Evolutionary conservation across 2,888 invertebrate genomes (phyloP), one percentile per base, ranked within the genome.

Genomic region (Listrodromus nycthemerus): DNA sequence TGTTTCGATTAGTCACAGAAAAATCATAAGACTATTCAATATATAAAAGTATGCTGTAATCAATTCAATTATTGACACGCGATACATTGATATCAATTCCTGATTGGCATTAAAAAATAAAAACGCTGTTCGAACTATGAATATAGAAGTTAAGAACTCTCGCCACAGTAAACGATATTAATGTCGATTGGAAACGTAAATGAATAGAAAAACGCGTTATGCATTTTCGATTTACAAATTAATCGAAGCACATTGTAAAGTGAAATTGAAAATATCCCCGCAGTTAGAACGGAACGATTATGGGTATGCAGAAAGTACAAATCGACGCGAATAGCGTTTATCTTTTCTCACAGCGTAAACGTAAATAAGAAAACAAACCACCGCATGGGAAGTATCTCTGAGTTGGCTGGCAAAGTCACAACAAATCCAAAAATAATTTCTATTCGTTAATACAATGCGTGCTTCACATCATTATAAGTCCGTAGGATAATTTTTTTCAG

Each of bases 281-380:
- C 33, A 8, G 33, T 13, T 10, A 21, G 27, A 58, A n/a, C 24
- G 58, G 7, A 10, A 30, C 45, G 13, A 6, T 61, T 41, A 71
- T 48, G 50, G 70, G 74, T 50, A 58, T 69, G 45, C 52, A 41
- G n/a, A 24, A 19, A 65, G 69, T 61, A 69, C 33, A 33, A 19
- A 33, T 63, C 48, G 73, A 55, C 70, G 71, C 19, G n/a, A 65
- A 83, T 69, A 52, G 24, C 27, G 74, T 80, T 80, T 84, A 80
- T 80, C 70, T 65, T 65, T 78, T 78, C 84, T 78, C 84, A 81
- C 80, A 80, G 30, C 65, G 63, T 33, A 81, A 80, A 69, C 86
- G 87, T 88, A 90, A 90, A 90, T 89, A 89, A 79, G 87, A 91
- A 90, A 91, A 88, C 88, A 91, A 89, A 90, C 87, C 81, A 83